phyloP scores from a whole-genome alignment of 2,888 invertebrate species.

The Trissolcus japonicus region DNA sequence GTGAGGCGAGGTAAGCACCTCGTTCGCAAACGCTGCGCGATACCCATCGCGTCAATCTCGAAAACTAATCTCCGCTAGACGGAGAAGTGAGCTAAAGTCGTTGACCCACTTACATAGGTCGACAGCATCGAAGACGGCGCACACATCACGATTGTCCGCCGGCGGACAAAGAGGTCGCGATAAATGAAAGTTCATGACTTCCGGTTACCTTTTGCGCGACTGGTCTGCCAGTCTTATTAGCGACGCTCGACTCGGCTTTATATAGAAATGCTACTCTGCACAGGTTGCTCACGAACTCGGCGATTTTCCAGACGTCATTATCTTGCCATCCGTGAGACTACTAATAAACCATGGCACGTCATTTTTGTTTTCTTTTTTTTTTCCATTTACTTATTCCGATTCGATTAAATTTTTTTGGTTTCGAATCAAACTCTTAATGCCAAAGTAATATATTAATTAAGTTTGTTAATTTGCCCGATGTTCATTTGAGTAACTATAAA shows the following conservation, averaged over 20 bases:
- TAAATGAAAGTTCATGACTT: constrained; percentile 69
- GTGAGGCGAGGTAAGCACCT: constrained; percentile 14
- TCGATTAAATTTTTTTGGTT: too few species aligned
- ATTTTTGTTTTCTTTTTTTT: constrained; percentile 3
- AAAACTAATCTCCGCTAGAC: constrained; percentile 52
- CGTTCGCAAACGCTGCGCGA: constrained; percentile 22
- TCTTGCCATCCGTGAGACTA: constrained; percentile 4
- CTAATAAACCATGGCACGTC: constrained; percentile 21
- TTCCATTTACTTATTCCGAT: not conserved
- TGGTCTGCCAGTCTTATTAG: constrained; percentile 44
- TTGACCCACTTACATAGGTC: constrained; percentile 67
- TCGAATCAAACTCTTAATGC: too few species aligned
- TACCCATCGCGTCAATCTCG: constrained; percentile 44
- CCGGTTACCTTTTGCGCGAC: constrained; percentile 61
- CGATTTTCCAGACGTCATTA: constrained; percentile 34
- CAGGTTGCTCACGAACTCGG: constrained; percentile 42
- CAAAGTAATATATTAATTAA: too few species aligned
- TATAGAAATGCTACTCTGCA: constrained; percentile 47
- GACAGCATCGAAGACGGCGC: constrained; percentile 62
- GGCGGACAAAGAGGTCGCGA: constrained; percentile 65
- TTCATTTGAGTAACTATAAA: too few species aligned
- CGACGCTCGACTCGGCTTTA: constrained; percentile 41
- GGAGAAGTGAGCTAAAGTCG: constrained; percentile 66
- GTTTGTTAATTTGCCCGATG: too few species aligned
- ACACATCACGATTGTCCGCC: constrained; percentile 57